Conservation (phyloP, 2,113 vertebrate genomes). For the Syngnathoides biaculeatus region DNA sequence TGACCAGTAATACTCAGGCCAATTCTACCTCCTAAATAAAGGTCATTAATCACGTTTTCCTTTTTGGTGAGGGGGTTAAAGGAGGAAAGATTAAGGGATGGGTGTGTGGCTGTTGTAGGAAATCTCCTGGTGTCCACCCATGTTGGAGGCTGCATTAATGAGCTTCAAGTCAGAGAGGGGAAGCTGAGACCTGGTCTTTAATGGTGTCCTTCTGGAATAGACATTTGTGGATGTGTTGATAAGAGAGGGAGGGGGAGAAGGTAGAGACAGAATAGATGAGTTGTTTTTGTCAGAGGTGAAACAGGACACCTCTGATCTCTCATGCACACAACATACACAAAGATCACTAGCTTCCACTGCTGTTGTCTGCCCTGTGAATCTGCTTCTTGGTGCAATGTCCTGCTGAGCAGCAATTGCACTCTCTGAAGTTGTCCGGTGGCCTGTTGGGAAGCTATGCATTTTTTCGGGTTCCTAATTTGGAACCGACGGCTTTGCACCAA, state of each 20-base stretch:
- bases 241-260: conserved; percentile 4
- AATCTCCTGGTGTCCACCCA: conserved; percentile 67
- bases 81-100: conserved; percentile 1
- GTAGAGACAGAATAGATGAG: conserved; percentile 40
- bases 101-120: conserved; percentile 22
- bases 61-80: conserved; percentile 36
- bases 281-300: conserved; percentile 56
- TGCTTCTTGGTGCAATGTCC: conserved; percentile 29
- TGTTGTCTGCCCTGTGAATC: conserved; percentile 23
- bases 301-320: conserved; percentile 62
- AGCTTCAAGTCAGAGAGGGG: conserved; percentile 64
- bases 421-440: conserved; percentile 35
- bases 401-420: conserved; percentile 38
- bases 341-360: conserved; percentile 45
- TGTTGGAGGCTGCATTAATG: conserved; percentile 73
- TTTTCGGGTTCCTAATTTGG: conserved; percentile 23
- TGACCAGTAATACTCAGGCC: conserved; percentile 32
- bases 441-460: conserved; percentile 35
- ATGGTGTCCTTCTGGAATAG: conserved; percentile 75
- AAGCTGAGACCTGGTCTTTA: conserved; percentile 59
- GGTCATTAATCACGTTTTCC: conserved; percentile 64
- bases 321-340: conserved; percentile 35
- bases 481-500: conserved; percentile 16
- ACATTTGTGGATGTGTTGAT: conserved; percentile 16
- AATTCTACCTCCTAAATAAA: conserved; percentile 63